Conservation (phyloP, 2,888 invertebrate species). For the Cremastobaeus sp. region DNA sequence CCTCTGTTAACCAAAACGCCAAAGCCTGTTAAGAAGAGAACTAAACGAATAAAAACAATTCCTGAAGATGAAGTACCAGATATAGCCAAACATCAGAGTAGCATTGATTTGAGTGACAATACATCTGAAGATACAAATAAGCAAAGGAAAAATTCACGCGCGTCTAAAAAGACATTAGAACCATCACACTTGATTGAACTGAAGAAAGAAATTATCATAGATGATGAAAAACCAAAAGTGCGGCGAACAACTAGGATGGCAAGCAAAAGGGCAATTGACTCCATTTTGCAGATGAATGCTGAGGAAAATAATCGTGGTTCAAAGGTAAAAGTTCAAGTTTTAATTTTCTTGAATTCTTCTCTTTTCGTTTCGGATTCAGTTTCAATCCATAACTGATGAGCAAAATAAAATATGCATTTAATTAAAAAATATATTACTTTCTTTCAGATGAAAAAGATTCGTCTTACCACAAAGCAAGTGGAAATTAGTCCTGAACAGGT, state of each 20-base stretch:
- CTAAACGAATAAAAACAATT: conserved; percentile 25
- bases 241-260: conserved; percentile 6
- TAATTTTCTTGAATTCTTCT: too few relatives aligned
- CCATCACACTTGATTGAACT: conserved; percentile 4
- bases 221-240: background rate
- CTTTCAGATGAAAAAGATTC: conserved; percentile 23
- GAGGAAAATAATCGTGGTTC: conserved; percentile 1
- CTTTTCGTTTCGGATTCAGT: too few relatives aligned
- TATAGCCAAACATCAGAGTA: background rate
- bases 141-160: conserved; percentile 2
- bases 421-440: background rate
- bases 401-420: background rate
- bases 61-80: conserved; percentile 24
- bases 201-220: background rate
- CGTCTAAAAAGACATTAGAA: conserved; percentile 11
- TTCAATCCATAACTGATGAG: too few relatives aligned
- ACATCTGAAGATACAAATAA: background rate
- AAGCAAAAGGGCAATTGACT: conserved; percentile 7
- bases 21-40: conserved; percentile 3
- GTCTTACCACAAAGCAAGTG: conserved; percentile 18
- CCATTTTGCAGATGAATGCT: background rate
- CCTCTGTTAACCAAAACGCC: conserved; percentile 27
- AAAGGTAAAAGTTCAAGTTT: conserved; percentile 3
- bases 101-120: conserved; percentile 2
- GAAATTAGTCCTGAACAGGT: background rate